These are phyloP conservation scores for Rhingia rostrata DNA, from an alignment of 2,888 invertebrate genomes.

Conservation along the genomic window DNA sequence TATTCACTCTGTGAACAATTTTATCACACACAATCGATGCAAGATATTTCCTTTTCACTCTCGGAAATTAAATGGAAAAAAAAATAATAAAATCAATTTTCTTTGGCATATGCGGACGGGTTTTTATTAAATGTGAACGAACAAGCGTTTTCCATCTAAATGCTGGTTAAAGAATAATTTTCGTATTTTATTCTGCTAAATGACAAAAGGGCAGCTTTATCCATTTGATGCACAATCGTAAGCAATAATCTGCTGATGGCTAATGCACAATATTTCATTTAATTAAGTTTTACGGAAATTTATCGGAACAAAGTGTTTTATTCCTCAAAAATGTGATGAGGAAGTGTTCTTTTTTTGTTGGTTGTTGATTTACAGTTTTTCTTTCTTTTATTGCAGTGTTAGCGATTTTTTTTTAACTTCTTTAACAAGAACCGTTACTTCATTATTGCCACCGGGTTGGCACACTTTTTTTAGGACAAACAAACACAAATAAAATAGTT, in stretches of 20 bases:
- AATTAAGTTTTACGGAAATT: slow-evolving; percentile 30
- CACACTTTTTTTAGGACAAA: slow-evolving; percentile 46
- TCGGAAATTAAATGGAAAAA: not conserved
- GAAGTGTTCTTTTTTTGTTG: not conserved
- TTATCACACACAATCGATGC: slow-evolving; percentile 60
- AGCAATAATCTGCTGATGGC: slow-evolving; percentile 64
- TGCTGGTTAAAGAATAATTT: slow-evolving; percentile 70
- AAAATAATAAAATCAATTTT: not conserved
- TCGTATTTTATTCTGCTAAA: slow-evolving; percentile 71
- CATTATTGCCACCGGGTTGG: slow-evolving; percentile 45
- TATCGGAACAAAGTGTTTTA: slow-evolving; percentile 15
- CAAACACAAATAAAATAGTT: slow-evolving; percentile 8
- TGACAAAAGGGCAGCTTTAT: slow-evolving; percentile 70
- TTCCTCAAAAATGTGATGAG: slow-evolving; percentile 13
- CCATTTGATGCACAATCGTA: slow-evolving; percentile 73
- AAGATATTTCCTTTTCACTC: slow-evolving; percentile 5
- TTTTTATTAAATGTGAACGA: not conserved
- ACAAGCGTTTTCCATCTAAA: slow-evolving; percentile 38
- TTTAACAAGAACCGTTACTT: slow-evolving; percentile 56
- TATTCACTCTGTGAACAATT: slow-evolving; percentile 64
- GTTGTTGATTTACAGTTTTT: not conserved
- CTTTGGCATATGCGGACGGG: slow-evolving; percentile 33
- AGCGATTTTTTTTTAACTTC: slow-evolving; percentile 50
- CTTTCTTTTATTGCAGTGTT: slow-evolving; percentile 30
- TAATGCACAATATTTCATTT: slow-evolving; percentile 69